A percentile compares a stretch with the other conserved stretches of the same genome.
Evolutionary conservation across 1,140 invertebrate genomes (phyloP).

Genomic region (Musca domestica): DNA sequence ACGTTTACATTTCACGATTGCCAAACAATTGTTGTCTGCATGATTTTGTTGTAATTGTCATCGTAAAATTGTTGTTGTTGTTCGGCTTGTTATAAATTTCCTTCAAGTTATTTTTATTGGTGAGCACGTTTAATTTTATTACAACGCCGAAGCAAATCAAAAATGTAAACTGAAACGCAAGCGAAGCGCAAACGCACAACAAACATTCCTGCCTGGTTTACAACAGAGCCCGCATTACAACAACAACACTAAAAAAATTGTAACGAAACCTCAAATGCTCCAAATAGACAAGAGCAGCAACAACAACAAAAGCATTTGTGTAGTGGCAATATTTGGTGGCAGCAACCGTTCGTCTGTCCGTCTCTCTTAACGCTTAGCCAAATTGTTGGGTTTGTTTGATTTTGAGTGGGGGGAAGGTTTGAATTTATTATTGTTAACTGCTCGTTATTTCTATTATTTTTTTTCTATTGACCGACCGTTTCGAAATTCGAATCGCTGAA

Average conservation of each 20-base stretch:
- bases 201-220: not conserved
- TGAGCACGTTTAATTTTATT: slow-evolving; percentile 20
- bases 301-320: too few relatives aligned
- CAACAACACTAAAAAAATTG: not conserved
- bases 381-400: too few relatives aligned
- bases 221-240: not conserved
- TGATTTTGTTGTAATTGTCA: slow-evolving; percentile 1
- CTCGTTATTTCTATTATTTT: slow-evolving; percentile 18
- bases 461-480: not conserved
- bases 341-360: too few relatives aligned
- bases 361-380: too few relatives aligned
- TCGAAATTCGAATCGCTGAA: not conserved
- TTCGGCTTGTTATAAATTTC: not conserved
- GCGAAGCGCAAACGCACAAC: not conserved
- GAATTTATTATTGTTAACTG: not conserved
- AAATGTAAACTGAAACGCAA: not conserved
- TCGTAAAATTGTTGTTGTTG: slow-evolving; percentile 4
- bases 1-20: too few relatives aligned
- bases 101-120: not conserved
- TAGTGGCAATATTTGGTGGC: too few relatives aligned
- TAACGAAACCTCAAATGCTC: too few relatives aligned
- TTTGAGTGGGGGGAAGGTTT: too few relatives aligned
- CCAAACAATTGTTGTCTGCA: not conserved
- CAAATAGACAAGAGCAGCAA: too few relatives aligned
- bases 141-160: slow-evolving; percentile 6